Evolutionary conservation across 2,888 invertebrate species (phyloP), one percentile per base, ranked within the genome.

Genomic region (Hypsopygia costalis): DNA sequence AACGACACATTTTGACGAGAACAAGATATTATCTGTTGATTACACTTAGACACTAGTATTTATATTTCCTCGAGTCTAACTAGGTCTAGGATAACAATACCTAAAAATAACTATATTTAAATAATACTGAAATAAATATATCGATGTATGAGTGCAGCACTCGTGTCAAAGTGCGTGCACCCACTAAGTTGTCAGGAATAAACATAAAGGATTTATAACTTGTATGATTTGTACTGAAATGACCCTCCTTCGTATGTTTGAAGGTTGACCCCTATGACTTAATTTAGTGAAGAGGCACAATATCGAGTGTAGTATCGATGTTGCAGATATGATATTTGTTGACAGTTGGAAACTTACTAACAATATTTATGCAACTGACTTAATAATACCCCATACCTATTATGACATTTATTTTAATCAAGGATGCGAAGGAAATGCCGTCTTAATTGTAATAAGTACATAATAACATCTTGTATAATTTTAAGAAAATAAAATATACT

Each of bases 201-300:
- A 77, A 73, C 72, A 75, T 79, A 77, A n/a, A 81, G 74, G 77
- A 83, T 80, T 81, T 86, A 71, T 82, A 81, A 86, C 68, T 69
- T 68, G 72, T 77, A 78, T 81, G 78, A 81, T 85, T 85, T 85
- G 82, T 78, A 74, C 67, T 66, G 69, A 74, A 70, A 62, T 62
- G 58, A 62, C 71, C 74, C 76, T 74, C 78, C 79, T 70, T 69
- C 63, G 59, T 60, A 49, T 52, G 59, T 64, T 68, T 68, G 81
- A 87, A 88, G 88, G 88, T 66, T 81, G 69, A 79, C 88, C 88
- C 87, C 81, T 85, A 87, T 87, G 71, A 51, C 54, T 65, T 52
- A 55, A 46, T 50, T 43, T 63, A 76, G 73, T 55, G 80, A 65
- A 60, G 74, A 31, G 59, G 30, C 44, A 7, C 28, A 7, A 16